A percentile compares a stretch with the other conserved stretches of the same genome.
Conservation (phyloP, 2,113 vertebrate genomes). For the Cyphomyrus discorhynchus region DNA sequence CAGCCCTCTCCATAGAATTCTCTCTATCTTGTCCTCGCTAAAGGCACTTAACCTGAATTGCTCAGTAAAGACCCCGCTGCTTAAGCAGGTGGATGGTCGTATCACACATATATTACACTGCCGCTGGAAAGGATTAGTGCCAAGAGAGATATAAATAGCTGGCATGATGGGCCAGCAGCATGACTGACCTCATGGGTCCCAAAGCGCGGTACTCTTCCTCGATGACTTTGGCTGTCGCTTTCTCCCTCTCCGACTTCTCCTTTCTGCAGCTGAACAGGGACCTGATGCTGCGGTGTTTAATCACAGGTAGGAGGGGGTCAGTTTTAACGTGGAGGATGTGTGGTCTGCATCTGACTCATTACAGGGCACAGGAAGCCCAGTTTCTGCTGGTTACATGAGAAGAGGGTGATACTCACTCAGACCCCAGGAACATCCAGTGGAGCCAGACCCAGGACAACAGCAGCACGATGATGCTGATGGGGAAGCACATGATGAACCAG, state of each 20-base stretch:
- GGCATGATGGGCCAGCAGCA: not conserved
- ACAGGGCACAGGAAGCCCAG: not conserved
- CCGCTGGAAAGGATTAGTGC: not conserved
- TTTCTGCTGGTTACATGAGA: not conserved
- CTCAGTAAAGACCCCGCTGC: not conserved
- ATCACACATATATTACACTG: not conserved
- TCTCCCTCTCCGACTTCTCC: slow-evolving; percentile 56
- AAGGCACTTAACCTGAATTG: not conserved
- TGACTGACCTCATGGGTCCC: slow-evolving; percentile 64
- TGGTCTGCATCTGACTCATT: not conserved
- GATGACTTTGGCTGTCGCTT: slow-evolving; percentile 64
- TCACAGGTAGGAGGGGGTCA: not conserved
- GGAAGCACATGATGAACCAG: slow-evolving; percentile 80
- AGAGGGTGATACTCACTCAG: slow-evolving; percentile 70
- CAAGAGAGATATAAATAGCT: not conserved
- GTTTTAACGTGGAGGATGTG: not conserved
- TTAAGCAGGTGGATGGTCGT: not conserved
- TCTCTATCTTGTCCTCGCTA: not conserved
- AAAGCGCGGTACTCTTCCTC: slow-evolving; percentile 68
- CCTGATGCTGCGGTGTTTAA: slow-evolving; percentile 58
- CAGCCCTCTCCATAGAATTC: not conserved
- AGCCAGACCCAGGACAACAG: slow-evolving; percentile 83
- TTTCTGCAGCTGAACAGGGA: slow-evolving; percentile 63
- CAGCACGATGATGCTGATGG: slow-evolving; percentile 66
- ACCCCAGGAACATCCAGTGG: slow-evolving; percentile 80